Evolutionary conservation across 2,113 vertebrate genomes (phyloP).

Genomic region (Gymnocephalus cernua): DNA sequence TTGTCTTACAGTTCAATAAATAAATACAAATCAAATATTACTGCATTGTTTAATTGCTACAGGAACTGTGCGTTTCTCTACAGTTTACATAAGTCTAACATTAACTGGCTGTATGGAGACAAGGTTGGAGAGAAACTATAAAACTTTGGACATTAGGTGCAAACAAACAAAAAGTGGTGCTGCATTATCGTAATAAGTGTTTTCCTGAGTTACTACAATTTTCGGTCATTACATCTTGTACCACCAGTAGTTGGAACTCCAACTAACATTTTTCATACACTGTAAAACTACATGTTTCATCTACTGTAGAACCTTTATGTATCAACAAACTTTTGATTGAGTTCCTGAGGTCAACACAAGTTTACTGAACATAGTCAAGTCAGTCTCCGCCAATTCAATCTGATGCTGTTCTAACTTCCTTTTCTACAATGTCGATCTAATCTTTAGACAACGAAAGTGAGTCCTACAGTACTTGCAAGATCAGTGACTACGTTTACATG

Average conservation of each 20-base stretch:
- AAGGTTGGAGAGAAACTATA: no score
- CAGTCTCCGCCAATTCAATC: slow-evolving; percentile 19
- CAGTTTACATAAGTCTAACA: no score
- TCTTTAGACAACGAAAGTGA: not conserved
- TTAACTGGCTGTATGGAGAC: no score
- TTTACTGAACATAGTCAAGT: not conserved
- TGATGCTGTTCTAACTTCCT: not conserved
- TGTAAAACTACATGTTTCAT: no score
- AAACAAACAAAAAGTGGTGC: not conserved
- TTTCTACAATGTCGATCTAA: not conserved
- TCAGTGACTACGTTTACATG: not conserved
- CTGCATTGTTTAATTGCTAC: no score
- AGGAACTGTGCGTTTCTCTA: no score
- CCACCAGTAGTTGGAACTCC: not conserved
- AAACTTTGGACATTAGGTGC: not conserved
- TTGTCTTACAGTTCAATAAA: not conserved
- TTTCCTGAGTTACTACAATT: not conserved
- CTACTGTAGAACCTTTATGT: not conserved
- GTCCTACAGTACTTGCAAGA: not conserved
- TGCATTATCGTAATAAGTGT: not conserved
- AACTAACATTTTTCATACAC: not conserved
- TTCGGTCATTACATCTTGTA: not conserved
- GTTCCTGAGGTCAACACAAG: slow-evolving; percentile 2
- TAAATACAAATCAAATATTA: no score
- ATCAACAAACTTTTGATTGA: not conserved